Percentiles rank a stretch among this genome's conserved stretches.
Conservation (phyloP, 2,888 invertebrate genomes). For the Biston stratarius region DNA sequence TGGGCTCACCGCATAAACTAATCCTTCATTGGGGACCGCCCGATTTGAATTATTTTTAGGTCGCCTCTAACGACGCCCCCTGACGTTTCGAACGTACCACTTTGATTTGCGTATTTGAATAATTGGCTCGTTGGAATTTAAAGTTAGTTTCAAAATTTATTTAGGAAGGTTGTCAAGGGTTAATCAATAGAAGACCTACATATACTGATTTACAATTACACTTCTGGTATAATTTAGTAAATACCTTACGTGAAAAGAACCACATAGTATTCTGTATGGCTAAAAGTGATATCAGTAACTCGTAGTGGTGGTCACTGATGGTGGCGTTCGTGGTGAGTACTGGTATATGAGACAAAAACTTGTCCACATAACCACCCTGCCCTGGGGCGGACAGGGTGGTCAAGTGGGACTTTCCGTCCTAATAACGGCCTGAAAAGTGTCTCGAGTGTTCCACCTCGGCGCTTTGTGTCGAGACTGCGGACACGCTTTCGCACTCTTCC, state of each 20-base stretch:
- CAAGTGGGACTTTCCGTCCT: no score
- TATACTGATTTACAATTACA: slow-evolving; percentile 5
- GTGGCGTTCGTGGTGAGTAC: no score
- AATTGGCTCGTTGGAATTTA: slow-evolving; percentile 45
- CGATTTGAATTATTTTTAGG: slow-evolving; percentile 71
- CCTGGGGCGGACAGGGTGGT: no score
- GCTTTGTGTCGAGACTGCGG: no score
- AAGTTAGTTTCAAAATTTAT: slow-evolving; percentile 41
- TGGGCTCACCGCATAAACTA: slow-evolving; percentile 75
- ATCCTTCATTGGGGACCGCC: slow-evolving; percentile 69
- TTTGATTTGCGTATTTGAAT: slow-evolving; percentile 48
- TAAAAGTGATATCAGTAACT: neutral
- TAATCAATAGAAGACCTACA: slow-evolving; percentile 7
- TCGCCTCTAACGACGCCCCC: slow-evolving; percentile 51
- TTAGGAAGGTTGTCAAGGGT: slow-evolving; percentile 25
- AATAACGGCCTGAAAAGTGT: no score
- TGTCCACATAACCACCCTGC: no score
- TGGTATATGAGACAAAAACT: no score
- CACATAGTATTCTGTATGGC: neutral
- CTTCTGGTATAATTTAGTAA: neutral
- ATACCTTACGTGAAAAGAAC: no score
- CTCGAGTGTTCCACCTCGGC: no score
- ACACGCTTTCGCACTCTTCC: no score
- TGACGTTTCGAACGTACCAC: slow-evolving; percentile 52
- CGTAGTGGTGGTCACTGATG: no score